A percentile compares a stretch with the other conserved stretches of the same genome.
phyloP scores from a whole-genome alignment of 37 sponge, comb jelly and placozoan genomes.

The Hexactinellida sp. region DNA sequence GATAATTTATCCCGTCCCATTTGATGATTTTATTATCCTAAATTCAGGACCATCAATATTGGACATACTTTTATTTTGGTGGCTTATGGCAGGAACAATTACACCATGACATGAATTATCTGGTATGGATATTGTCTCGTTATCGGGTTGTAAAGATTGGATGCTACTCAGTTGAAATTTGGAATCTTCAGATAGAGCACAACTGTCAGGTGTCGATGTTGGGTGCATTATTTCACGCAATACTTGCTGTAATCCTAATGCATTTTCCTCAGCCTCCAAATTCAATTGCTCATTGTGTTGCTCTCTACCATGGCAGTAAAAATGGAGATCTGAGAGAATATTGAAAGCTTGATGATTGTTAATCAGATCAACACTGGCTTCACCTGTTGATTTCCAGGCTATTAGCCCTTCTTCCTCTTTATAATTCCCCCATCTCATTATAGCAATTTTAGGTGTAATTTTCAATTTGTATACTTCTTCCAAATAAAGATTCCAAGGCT shows the following conservation, averaged over 20 bases:
- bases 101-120: too few species aligned
- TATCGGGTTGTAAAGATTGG: too few species aligned
- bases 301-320: background rate
- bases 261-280: background rate
- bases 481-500: background rate
- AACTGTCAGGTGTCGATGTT: too few species aligned
- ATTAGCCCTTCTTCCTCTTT: background rate
- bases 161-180: background rate
- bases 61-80: background rate
- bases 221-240: too few species aligned
- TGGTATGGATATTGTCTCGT: too few species aligned
- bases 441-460: background rate
- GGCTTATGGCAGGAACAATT: too few species aligned
- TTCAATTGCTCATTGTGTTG: background rate
- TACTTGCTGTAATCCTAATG: background rate
- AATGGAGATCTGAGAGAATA: background rate
- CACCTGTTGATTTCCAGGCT: background rate
- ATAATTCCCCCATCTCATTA: background rate
- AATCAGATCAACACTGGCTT: background rate
- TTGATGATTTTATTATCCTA: background rate
- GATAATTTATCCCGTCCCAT: background rate
- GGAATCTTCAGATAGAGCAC: background rate
- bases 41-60: background rate
- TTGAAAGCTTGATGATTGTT: background rate
- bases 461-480: background rate